Base-by-base conservation (phyloP, 2,888 invertebrate genomes). In the Clistopyga incitator region DNA sequence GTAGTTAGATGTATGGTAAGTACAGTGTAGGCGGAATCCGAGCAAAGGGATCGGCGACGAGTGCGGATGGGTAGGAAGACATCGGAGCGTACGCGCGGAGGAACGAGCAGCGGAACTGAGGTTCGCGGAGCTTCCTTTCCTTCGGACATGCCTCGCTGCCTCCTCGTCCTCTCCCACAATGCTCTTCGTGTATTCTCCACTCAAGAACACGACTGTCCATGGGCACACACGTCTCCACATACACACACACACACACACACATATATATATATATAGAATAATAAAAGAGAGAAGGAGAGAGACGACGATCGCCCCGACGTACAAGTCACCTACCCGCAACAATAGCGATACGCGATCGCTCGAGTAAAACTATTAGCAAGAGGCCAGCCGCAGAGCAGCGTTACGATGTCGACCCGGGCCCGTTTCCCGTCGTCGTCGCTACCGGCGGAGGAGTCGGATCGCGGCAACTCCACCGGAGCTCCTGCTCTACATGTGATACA, bases 51-150 rank as follows among this genome's bases (percentile, higher is more conserved):
- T 59, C 70, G 78, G 45, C 56, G 47, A 56, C 52, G 52, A 54
- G 25, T 23, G 45, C 67, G 74, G 65, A 80, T 72, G 84, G 76
- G 79, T 84, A 78, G 84, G 84, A 81, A 78, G 81, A 84, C 81
- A 78, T 64, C 78, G 65, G 70, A 75, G 74, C 75, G 47, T 70
- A 74, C 81, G 80, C 78, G 64, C 42, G 78, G 92, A 91, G 90
- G 88, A 90, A 84, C 85, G 92, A 91, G 91, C 90, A 92, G 92
- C 93, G 93, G 93, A 93, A 93, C 93, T 93, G 91, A 90, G 93
- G 90, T 93, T 92, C 91, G 92, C 90, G 90, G 92, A 91, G 91
- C 92, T 92, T 92, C 92, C 92, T 92, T 93, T 93, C 91, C 91
- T 91, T 91, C 88, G 89, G 92, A 91, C 88, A 92, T 90, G 92